phyloP scores from a whole-genome alignment of 2,113 vertebrate genomes.

The Stegastes partitus region DNA sequence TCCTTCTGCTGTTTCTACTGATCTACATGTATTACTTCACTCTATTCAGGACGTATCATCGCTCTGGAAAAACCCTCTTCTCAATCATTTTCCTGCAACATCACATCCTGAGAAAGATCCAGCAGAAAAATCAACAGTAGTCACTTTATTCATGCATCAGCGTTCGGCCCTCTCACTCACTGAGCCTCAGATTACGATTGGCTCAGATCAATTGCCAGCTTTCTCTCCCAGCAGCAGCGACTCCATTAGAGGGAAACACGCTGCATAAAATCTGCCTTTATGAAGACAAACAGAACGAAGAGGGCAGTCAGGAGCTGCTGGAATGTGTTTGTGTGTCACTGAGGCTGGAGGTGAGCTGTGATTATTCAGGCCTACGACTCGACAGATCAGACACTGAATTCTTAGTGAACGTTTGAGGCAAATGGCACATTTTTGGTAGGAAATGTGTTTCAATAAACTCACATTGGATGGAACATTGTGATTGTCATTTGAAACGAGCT shows the following conservation, averaged over 20 bases:
- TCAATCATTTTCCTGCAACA: not conserved
- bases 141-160: slow-evolving; percentile 29
- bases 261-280: slow-evolving; percentile 49
- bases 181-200: slow-evolving; percentile 29
- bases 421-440: not conserved
- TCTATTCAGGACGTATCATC: not conserved
- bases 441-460: slow-evolving; percentile 11
- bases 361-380: not conserved
- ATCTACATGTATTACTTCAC: not conserved
- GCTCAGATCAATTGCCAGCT: slow-evolving; percentile 25
- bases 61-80: no score
- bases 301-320: not conserved
- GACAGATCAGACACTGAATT: slow-evolving; percentile 16
- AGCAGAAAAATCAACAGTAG: slow-evolving; percentile 12
- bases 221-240: slow-evolving; percentile 27
- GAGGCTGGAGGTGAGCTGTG: not conserved
- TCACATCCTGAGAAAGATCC: not conserved
- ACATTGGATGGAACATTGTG: not conserved
- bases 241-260: slow-evolving; percentile 57
- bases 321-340: not conserved
- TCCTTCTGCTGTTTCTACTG: no score
- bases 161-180: slow-evolving; percentile 35
- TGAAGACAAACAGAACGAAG: slow-evolving; percentile 36
- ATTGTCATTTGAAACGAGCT: slow-evolving; percentile 5
- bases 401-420: not conserved